Evolutionary conservation across 2,113 vertebrate species (phyloP), one percentile per base, ranked within the genome.

Genomic region (Paedocypris sp.): DNA sequence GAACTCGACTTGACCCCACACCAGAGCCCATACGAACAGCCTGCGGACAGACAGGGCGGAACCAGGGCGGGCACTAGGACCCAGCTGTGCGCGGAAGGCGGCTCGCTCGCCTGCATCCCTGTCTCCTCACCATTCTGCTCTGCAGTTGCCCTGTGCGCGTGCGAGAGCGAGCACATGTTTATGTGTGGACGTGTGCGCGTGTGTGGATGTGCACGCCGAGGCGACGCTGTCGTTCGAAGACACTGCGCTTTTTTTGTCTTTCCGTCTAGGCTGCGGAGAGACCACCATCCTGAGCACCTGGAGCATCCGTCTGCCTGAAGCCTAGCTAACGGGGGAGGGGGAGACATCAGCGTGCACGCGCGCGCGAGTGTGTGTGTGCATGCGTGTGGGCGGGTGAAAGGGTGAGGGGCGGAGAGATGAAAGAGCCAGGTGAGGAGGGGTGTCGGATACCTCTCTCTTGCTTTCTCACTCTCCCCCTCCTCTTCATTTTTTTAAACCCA

Each of bases 341-440:
- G 62, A 47, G 50, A 57, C 49, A 41, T 68, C 62, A n/a, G n/a
- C n/a, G n/a, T n/a, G n/a, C n/a, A n/a, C 15, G 49, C 52, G 61
- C 28, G 64, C 32, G 61, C 58, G 73, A 32, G 57, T 25, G 47
- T 54, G 48, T 32, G 35, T 39, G 35, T 39, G 46, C 42, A 64
- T 75, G 69, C 48, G 61, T 36, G 61, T 48, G 64, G 66, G 58
- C 32, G 49, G 7, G 31, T 60, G 62, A 50, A 66, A 59, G 68
- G 56, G 62, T 59, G 60, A 56, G 49, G 60, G 60, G 50, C 39
- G 62, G 54, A 65, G 65, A 71, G 75, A 82, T 84, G 78, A 83
- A 82, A 79, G 75, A 67, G 60, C 75, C 83, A 83, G 81, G 81
- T 85, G 80, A 84, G 79, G 80, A 82, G 78, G 75, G 78, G 77